Base-by-base conservation (phyloP, 2,888 invertebrate species). In the Netelia virgata region DNA sequence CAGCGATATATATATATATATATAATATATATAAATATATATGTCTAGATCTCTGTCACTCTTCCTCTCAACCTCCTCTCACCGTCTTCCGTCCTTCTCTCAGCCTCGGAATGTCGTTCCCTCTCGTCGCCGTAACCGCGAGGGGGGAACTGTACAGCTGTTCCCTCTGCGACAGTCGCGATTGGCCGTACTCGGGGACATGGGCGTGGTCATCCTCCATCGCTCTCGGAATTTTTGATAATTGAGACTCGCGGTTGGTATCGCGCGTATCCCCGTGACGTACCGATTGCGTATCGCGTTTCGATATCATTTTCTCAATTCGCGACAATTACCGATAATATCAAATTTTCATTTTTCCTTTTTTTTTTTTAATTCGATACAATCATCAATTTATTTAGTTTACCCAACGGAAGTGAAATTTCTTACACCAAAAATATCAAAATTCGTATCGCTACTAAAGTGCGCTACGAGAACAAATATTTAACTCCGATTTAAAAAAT, bases 161-260 rank as follows among this genome's bases (percentile, higher is more conserved):
- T 47, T 28, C 23, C 47, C 69, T 47, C 87, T 87, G 90, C 92
- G 92, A 93, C 93, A 92, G 86, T 88, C 78, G 68, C 78, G 91
- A 93, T 93, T 93, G 93, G 93, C 80, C 88, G 90, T 83, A 63
- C 83, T 80, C 87, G 90, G 91, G 90, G 93, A 92, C 93, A 93
- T 87, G 90, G 93, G 93, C 93, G 93, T 93, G 93, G 93, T 91
- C 89, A 91, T 87, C 91, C 92, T 91, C 93, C 93, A 92, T 93
- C 88, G 91, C 90, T 89, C 73, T 73, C 66, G 66, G 79, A 72
- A 90, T 90, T 91, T 89, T 90, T 88, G 87, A 90, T 91, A 91
- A 91, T 91, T 91, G 88, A 59, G 83, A 85, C 78, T 79, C 18
- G 57, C 50, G 3, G 53, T 70, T 70, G 43, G 16, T 18, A n/a